A percentile compares a stretch with the other conserved stretches of the same genome.
These are phyloP conservation scores for Stenurella melanura DNA, from an alignment of 2,888 invertebrate species.

Conservation along the genomic window DNA sequence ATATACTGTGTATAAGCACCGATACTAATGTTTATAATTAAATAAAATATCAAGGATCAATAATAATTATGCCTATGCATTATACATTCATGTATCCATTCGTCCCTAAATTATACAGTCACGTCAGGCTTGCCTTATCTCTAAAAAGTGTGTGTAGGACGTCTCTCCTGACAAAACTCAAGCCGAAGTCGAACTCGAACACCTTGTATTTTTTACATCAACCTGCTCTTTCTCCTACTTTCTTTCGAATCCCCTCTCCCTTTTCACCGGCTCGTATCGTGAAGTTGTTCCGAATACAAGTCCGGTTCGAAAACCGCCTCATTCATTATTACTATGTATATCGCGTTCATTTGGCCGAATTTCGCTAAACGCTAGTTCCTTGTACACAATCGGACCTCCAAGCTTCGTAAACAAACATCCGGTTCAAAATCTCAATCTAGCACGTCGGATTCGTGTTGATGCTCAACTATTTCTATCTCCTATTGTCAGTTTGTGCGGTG, in stretches of 20 bases:
- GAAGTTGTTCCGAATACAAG: conserved; percentile 56
- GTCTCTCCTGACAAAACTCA: neutral
- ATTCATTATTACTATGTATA: conserved; percentile 32
- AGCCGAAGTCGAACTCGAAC: conserved; percentile 1
- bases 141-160: neutral
- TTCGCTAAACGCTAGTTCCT: conserved; percentile 46
- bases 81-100: neutral
- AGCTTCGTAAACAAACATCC: conserved; percentile 51
- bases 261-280: conserved; percentile 38
- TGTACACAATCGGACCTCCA: conserved; percentile 45
- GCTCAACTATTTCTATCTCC: conserved; percentile 35
- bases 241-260: conserved; percentile 47
- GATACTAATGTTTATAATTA: neutral
- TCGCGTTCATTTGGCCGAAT: conserved; percentile 49
- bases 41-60: neutral
- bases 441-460: conserved; percentile 33
- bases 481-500: conserved; percentile 20
- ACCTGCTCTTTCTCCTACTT: conserved; percentile 59
- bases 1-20: neutral
- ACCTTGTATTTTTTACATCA: conserved; percentile 39
- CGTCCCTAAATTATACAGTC: neutral
- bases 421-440: conserved; percentile 52
- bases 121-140: neutral
- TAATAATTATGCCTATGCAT: neutral
- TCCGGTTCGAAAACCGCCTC: conserved; percentile 54